These are phyloP conservation scores for Troglohyphantes excavatus DNA, from an alignment of 2,888 invertebrate species.

Conservation along the genomic window DNA sequence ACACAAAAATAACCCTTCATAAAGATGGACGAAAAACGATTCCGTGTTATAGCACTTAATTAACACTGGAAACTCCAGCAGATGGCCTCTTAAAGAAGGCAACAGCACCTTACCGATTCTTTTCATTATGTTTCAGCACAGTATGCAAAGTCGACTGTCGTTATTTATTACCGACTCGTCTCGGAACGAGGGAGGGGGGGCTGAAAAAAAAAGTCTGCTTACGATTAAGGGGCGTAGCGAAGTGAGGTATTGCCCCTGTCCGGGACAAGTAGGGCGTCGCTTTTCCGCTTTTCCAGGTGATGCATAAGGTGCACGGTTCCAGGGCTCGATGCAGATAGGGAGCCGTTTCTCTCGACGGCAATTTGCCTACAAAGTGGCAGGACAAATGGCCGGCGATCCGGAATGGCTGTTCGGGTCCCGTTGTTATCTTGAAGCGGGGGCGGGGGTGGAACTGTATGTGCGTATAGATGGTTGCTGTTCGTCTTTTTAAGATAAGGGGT, in stretches of 20 bases:
- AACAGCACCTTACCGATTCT: slow-evolving; percentile 13
- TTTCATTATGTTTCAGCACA: slow-evolving; percentile 52
- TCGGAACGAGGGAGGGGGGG: not conserved
- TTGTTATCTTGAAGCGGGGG: slow-evolving; percentile 51
- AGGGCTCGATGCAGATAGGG: slow-evolving; percentile 43
- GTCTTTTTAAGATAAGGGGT: slow-evolving; percentile 52
- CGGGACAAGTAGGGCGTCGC: slow-evolving; percentile 47
- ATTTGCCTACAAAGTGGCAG: slow-evolving; percentile 73
- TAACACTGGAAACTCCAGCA: slow-evolving; percentile 48
- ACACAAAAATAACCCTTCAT: not conserved
- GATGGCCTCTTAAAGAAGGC: slow-evolving; percentile 39
- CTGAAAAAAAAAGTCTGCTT: not conserved
- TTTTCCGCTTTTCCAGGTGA: slow-evolving; percentile 68
- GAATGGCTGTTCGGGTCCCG: slow-evolving; percentile 61
- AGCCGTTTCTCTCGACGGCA: slow-evolving; percentile 63
- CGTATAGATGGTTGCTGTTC: slow-evolving; percentile 22
- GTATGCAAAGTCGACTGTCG: slow-evolving; percentile 28
- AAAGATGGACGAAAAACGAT: slow-evolving; percentile 45
- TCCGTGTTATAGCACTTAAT: slow-evolving; percentile 69
- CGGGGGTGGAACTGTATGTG: not conserved
- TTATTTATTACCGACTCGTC: slow-evolving; percentile 41
- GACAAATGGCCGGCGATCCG: slow-evolving; percentile 68
- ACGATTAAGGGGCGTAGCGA: not conserved
- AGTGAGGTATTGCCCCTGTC: slow-evolving; percentile 65
- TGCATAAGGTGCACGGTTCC: slow-evolving; percentile 50